Evolutionary conservation across 2,888 invertebrate species (phyloP), one percentile per base, ranked within the genome.

Genomic region (Xanthia icteritia): DNA sequence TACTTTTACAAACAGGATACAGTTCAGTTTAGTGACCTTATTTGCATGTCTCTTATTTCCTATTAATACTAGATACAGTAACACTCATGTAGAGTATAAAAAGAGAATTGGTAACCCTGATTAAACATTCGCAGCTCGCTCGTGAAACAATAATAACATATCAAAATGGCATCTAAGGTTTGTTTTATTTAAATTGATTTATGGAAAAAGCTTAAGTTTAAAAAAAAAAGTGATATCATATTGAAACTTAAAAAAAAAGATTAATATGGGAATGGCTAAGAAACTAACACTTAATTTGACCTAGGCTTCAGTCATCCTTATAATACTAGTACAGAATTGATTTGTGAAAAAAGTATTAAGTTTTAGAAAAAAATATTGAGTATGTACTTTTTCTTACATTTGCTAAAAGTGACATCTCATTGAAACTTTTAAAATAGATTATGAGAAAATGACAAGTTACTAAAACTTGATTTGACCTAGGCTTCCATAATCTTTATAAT

Each of bases 131-230:
- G 92, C 95, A 94, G 95, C 93, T 91, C 89, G 93, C 94, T 94
- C 51, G 94, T 95, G 92, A 93, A 94, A 93, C 91, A 88, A 92
- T 92, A 90, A 92, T 92, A 92, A 94, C 94, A 92, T 92, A 84
- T 91, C 92, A 93, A 91, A 95, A 96, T 96, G 96, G 95, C 96
- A 93, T 94, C 95, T 93, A 96, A 96, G 96, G 96, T 96, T 85
- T 39, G 79, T 85, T 73, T 51, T 51, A 56, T 64, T 54, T 64
- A n/a, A 58, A 68, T 58, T 56, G 0, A 48, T 56, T 69, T 66
- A 8, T 6, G 9, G 51, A 36, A 42, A 51, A 11, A 27, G 1
- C 5, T 36, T 3, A n/a, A 54, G 0, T 27, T n/a, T 27, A 23
- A 11, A 54, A 45, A 31, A 31, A 6, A 39, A 39, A 39, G 39